Conservation (phyloP, 2,797 vertebrate genomes). For the Lithobates pipiens region DNA sequence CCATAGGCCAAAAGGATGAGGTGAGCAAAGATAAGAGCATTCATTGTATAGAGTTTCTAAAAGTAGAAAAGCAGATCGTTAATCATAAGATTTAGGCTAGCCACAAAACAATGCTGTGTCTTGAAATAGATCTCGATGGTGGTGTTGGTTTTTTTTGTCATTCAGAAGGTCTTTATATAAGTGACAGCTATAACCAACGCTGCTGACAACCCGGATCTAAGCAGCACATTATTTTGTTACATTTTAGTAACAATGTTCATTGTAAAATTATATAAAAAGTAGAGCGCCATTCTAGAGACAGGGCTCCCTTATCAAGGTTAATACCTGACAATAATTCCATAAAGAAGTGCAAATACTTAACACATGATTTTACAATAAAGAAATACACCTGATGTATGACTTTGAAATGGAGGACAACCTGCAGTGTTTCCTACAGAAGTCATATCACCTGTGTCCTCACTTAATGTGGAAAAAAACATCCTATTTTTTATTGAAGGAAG, state of each 20-base stretch:
- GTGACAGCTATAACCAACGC: constrained; percentile 1
- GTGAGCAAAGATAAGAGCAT: constrained; percentile 49
- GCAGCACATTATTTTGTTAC: background rate
- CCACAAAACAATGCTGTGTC: constrained; percentile 22
- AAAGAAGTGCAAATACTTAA: background rate
- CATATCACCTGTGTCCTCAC: no score
- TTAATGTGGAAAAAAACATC: no score
- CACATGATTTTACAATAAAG: background rate
- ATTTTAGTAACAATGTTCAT: background rate
- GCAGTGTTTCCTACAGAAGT: background rate
- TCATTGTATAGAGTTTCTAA: constrained; percentile 30
- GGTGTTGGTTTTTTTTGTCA: constrained; percentile 32
- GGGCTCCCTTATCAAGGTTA: background rate
- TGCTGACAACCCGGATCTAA: background rate
- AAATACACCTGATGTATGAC: background rate
- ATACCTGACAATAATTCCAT: background rate
- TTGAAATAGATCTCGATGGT: constrained; percentile 20
- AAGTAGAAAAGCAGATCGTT: constrained; percentile 44
- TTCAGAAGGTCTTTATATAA: constrained; percentile 40
- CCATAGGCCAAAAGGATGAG: constrained; percentile 46
- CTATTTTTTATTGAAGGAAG: no score
- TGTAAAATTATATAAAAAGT: background rate
- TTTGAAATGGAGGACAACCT: no score
- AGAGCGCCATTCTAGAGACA: background rate
- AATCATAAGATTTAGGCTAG: constrained; percentile 40